These are phyloP conservation scores for Spodoptera littoralis DNA, from an alignment of 2,888 invertebrate species.

Conservation along the genomic window DNA sequence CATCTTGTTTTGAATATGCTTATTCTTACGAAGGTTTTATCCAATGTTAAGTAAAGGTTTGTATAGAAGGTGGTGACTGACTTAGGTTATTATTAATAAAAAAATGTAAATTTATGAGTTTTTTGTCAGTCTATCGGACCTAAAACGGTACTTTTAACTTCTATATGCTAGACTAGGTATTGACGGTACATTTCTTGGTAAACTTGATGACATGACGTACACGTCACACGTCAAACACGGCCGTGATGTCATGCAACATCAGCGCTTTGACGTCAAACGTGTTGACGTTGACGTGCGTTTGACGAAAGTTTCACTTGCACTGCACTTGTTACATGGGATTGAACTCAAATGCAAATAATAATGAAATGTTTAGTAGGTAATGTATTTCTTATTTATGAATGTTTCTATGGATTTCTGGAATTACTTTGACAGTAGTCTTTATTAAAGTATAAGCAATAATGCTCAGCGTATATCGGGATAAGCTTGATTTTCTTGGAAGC, in stretches of 20 bases:
- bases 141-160: too few species aligned
- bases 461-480: constrained; percentile 25
- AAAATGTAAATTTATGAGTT: background rate
- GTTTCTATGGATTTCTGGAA: constrained; percentile 11
- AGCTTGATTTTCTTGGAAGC: constrained; percentile 27
- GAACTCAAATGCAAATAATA: too few species aligned
- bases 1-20: constrained; percentile 18
- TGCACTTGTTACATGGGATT: background rate
- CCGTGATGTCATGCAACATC: background rate
- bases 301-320: background rate
- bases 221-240: background rate
- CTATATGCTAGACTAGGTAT: too few species aligned
- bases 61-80: constrained; percentile 38
- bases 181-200: background rate
- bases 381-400: background rate
- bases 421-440: constrained; percentile 12
- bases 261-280: constrained; percentile 11
- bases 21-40: constrained; percentile 22
- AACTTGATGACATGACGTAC: background rate
- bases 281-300: constrained; percentile 8
- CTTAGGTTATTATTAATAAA: constrained; percentile 4
- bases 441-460: constrained; percentile 21
- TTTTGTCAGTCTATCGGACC: background rate
- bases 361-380: background rate
- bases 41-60: constrained; percentile 6